Evolutionary conservation across 2,888 invertebrate genomes (phyloP).

Genomic region (Drosophila mercatorum): DNA sequence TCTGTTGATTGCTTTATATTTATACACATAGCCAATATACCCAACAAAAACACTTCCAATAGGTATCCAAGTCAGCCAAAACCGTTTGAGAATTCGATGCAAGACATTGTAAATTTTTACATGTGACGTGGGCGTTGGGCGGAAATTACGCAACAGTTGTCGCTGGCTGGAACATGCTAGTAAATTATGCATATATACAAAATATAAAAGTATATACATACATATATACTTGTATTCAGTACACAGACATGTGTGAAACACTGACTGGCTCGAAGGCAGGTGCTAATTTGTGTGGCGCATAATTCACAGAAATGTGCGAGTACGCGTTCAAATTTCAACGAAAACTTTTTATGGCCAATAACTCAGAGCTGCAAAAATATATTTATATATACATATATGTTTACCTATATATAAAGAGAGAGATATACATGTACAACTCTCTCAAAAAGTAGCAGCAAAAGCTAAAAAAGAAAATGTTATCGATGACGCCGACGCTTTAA

Average conservation of each 20-base stretch:
- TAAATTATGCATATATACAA: not conserved
- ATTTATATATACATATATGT: not conserved
- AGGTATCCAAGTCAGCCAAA: not conserved
- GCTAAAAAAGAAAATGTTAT: constrained; percentile 2
- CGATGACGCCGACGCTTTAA: constrained; percentile 12
- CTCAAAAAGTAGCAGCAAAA: constrained; percentile 4
- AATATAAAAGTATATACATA: not conserved
- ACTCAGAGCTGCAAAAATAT: constrained; percentile 39
- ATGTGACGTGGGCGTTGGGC: constrained; percentile 21
- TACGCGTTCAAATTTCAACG: constrained; percentile 53
- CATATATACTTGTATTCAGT: not conserved
- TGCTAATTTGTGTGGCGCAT: constrained; percentile 77
- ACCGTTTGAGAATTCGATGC: constrained; percentile 35
- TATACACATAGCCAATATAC: not conserved
- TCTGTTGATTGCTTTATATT: not conserved
- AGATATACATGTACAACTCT: not conserved
- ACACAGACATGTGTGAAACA: constrained; percentile 22
- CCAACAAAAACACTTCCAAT: too few relatives aligned
- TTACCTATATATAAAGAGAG: not conserved
- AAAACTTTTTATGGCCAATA: constrained; percentile 66
- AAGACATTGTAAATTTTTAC: constrained; percentile 9
- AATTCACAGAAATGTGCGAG: constrained; percentile 76
- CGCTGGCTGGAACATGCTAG: constrained; percentile 29
- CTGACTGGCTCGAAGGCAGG: constrained; percentile 52
- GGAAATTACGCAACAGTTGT: constrained; percentile 47